A percentile compares a stretch with the other conserved stretches of the same genome.
These are phyloP conservation scores for Spodoptera picta DNA, from an alignment of 2,888 invertebrate genomes.

Conservation along the genomic window DNA sequence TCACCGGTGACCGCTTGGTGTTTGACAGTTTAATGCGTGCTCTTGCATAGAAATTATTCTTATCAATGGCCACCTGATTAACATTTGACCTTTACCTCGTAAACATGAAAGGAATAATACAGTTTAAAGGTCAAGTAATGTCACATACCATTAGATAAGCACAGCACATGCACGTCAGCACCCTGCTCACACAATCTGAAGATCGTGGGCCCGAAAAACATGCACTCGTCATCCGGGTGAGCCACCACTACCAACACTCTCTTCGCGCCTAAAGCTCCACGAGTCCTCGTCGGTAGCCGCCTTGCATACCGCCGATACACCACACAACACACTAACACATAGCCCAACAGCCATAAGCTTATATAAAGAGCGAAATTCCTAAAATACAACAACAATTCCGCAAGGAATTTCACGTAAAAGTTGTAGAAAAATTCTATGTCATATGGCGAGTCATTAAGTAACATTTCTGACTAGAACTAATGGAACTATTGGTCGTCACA, in stretches of 20 bases:
- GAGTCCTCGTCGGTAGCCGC: conserved; percentile 82
- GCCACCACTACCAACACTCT: conserved; percentile 95
- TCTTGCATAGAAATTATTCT: background rate
- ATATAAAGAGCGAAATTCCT: conserved; percentile 82
- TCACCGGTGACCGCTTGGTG: too few relatives aligned
- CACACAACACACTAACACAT: conserved; percentile 83
- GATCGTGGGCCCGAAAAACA: conserved; percentile 99
- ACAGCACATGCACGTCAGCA: conserved; percentile 93
- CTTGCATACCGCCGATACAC: conserved; percentile 87
- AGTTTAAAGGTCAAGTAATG: conserved; percentile 9
- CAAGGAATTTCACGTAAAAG: conserved; percentile 76
- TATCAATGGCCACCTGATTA: conserved; percentile 13
- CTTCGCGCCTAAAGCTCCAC: conserved; percentile 84
- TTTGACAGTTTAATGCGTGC: background rate
- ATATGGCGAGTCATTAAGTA: conserved; percentile 67
- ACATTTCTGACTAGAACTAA: conserved; percentile 79
- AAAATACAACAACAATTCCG: conserved; percentile 78
- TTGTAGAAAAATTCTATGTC: conserved; percentile 73
- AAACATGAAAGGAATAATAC: conserved; percentile 7
- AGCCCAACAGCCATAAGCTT: conserved; percentile 88
- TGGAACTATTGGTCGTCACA: conserved; percentile 41
- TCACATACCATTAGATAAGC: conserved; percentile 93
- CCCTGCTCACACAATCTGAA: conserved; percentile 90
- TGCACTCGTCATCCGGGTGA: conserved; percentile 99
- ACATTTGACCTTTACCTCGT: conserved; percentile 16